A percentile compares a stretch with the other conserved stretches of the same genome.
These are phyloP conservation scores for Drepana falcataria DNA, from an alignment of 2,888 invertebrate genomes.

Conservation along the genomic window DNA sequence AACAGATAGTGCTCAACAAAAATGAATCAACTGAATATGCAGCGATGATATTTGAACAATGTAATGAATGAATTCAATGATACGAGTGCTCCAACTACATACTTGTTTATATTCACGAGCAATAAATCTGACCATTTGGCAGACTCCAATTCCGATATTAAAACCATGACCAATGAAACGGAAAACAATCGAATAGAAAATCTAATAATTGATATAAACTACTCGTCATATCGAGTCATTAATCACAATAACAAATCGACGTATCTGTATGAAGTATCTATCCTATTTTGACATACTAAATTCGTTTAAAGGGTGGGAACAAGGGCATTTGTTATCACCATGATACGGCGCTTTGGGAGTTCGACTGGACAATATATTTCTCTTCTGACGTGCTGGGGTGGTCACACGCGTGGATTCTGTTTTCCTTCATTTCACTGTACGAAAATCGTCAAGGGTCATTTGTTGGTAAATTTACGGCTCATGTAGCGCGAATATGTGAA, in stretches of 20 bases:
- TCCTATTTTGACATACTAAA: constrained; percentile 43
- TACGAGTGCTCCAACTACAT: background rate
- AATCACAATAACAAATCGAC: constrained; percentile 53
- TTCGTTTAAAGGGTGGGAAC: constrained; percentile 33
- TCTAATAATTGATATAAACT: constrained; percentile 55
- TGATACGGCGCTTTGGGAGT: constrained; percentile 37
- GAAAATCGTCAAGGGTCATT: constrained; percentile 71
- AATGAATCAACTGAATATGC: too few relatives aligned
- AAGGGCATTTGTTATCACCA: constrained; percentile 35
- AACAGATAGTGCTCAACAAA: too few relatives aligned
- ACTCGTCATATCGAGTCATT: constrained; percentile 31
- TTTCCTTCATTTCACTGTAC: constrained; percentile 66
- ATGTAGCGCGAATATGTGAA: constrained; percentile 55
- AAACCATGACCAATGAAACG: constrained; percentile 31
- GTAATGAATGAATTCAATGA: background rate
- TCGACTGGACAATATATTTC: constrained; percentile 45
- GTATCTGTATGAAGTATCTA: constrained; percentile 37
- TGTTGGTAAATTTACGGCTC: constrained; percentile 65
- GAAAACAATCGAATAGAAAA: constrained; percentile 48
- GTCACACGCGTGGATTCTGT: constrained; percentile 39
- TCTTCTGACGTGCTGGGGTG: constrained; percentile 33
- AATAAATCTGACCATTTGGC: constrained; percentile 21
- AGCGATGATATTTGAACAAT: background rate
- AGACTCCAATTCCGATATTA: constrained; percentile 26
- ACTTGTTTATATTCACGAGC: constrained; percentile 1